phyloP scores from a whole-genome alignment of 2,113 vertebrate species.

The Anser brachyrhynchus region DNA sequence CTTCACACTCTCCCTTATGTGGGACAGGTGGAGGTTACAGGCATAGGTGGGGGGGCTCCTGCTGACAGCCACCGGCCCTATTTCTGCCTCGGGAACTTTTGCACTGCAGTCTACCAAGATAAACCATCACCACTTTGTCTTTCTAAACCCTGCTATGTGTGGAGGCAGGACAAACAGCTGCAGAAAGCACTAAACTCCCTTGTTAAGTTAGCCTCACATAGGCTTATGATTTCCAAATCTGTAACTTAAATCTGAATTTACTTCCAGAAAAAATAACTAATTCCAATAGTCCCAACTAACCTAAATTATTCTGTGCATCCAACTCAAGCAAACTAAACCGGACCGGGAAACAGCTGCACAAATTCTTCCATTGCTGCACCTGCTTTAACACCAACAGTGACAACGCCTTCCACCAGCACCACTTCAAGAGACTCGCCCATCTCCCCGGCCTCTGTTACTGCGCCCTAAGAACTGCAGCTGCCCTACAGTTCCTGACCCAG shows the following conservation, averaged over 20 bases:
- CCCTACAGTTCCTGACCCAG: not conserved
- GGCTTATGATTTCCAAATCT: not conserved
- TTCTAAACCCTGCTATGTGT: not conserved
- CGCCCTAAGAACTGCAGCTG: not conserved
- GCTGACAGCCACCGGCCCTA: not conserved
- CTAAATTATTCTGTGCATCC: not conserved
- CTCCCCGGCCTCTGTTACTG: not conserved
- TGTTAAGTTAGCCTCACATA: not conserved
- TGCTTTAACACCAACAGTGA: fast-evolving
- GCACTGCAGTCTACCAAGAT: not conserved
- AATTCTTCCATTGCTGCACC: not conserved
- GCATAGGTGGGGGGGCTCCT: not conserved
- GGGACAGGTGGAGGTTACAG: not conserved
- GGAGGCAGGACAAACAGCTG: not conserved
- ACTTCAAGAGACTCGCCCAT: not conserved
- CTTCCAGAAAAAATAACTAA: not conserved
- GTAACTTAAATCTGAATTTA: not conserved
- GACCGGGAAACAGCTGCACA: not conserved
- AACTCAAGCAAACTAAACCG: not conserved
- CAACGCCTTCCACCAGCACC: not conserved
- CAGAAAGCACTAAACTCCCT: not conserved
- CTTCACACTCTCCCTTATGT: not conserved
- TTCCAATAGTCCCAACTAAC: not conserved
- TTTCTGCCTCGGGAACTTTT: not conserved
- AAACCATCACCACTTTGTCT: not conserved